These are phyloP conservation scores for Luperina testacea DNA, from an alignment of 2,888 invertebrate genomes.

Conservation along the genomic window DNA sequence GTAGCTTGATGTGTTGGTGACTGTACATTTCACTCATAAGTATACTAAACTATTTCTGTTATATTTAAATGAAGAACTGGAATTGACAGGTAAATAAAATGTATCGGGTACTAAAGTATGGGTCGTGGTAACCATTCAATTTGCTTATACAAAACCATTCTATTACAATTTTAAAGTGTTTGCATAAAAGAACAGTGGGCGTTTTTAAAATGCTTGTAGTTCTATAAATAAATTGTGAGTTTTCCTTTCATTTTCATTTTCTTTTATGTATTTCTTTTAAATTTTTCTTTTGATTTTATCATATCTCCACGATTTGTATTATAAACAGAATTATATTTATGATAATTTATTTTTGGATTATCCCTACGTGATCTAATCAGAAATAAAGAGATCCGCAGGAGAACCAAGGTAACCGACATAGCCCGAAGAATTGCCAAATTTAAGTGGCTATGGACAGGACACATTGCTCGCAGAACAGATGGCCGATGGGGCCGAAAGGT, in stretches of 20 bases:
- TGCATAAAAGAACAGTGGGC: not conserved
- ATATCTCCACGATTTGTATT: not conserved
- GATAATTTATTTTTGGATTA: not conserved
- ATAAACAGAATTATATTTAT: not conserved
- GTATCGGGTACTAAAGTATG: not conserved
- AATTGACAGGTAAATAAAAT: not conserved
- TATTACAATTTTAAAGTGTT: not conserved
- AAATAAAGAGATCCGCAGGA: not conserved
- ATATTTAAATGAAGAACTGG: not conserved
- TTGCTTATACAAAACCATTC: not conserved
- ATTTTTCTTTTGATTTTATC: not conserved
- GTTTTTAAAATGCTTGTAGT: not conserved
- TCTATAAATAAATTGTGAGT: not conserved
- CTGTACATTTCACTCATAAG: not conserved
- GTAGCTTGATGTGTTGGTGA: no score
- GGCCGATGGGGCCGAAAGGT: not conserved
- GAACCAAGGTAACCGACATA: not conserved
- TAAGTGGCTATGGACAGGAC: not conserved
- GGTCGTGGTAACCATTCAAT: not conserved
- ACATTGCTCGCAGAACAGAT: not conserved
- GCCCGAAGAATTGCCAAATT: not conserved
- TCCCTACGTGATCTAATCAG: not conserved
- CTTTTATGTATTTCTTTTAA: not conserved
- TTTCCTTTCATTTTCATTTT: constrained; percentile 2
- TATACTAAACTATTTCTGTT: not conserved